These are phyloP conservation scores for Siniperca knerii DNA, from an alignment of 2,113 vertebrate species.

Conservation along the genomic window DNA sequence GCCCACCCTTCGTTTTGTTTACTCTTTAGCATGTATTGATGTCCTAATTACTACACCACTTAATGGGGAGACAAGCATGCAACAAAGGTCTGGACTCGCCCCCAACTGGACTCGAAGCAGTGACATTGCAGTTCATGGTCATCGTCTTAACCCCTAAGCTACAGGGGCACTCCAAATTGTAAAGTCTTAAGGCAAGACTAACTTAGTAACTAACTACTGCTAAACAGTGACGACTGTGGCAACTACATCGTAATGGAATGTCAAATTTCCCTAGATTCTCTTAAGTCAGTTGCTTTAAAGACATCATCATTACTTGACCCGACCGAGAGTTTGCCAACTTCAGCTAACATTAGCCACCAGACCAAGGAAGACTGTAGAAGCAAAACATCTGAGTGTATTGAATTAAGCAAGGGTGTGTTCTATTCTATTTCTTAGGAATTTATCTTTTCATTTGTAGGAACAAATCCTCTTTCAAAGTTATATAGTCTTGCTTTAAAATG, in stretches of 20 bases:
- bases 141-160: not conserved
- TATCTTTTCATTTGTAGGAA: not conserved
- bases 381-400: not conserved
- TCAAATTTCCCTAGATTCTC: not conserved
- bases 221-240: not conserved
- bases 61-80: not conserved
- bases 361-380: not conserved
- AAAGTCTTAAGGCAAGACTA: not conserved
- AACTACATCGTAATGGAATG: not conserved
- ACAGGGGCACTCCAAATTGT: not conserved
- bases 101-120: too few relatives aligned
- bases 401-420: not conserved
- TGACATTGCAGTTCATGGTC: not conserved
- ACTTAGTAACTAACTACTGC: not conserved
- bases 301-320: not conserved
- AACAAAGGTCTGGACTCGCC: too few relatives aligned
- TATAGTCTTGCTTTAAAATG: not conserved
- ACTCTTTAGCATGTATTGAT: slow-evolving; percentile 8
- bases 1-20: slow-evolving; percentile 6
- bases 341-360: not conserved
- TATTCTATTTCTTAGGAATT: too few relatives aligned
- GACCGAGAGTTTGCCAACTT: not conserved
- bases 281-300: not conserved
- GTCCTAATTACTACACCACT: not conserved
- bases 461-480: not conserved